phyloP scores from a whole-genome alignment of 2,797 vertebrate genomes.

The Poeciliopsis presidionis region DNA sequence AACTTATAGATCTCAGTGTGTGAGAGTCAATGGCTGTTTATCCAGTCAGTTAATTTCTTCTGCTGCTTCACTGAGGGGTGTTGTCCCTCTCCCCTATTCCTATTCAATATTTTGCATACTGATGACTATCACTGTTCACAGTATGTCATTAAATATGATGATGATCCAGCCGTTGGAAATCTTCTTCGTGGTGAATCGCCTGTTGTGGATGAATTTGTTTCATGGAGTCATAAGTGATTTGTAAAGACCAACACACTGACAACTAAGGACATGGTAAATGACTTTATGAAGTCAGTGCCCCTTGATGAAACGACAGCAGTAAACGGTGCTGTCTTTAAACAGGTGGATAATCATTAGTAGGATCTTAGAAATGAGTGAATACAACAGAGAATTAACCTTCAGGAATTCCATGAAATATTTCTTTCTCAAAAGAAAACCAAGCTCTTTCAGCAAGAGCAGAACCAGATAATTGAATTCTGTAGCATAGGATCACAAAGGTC shows the following conservation, averaged over 20 bases:
- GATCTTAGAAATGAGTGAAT: not conserved
- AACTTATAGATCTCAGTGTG: not conserved
- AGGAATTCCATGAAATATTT: not conserved
- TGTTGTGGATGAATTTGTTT: not conserved
- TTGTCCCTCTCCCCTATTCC: not conserved
- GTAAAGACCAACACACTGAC: not conserved
- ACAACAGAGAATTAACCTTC: not conserved
- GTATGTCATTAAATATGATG: not conserved
- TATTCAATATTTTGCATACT: not conserved
- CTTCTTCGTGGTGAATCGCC: not conserved
- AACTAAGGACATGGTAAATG: not conserved
- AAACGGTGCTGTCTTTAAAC: not conserved
- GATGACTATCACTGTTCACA: not conserved
- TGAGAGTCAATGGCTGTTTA: not conserved
- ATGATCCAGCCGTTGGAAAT: not conserved
- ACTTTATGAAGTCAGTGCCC: not conserved
- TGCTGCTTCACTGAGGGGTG: not conserved
- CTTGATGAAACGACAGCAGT: not conserved
- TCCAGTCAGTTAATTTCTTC: not conserved
- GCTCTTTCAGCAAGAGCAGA: not conserved
- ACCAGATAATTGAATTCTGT: not conserved
- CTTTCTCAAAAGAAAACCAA: not conserved
- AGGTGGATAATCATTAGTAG: not conserved
- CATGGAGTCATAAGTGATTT: not conserved
- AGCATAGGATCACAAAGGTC: not conserved